Evolutionary conservation across 2,888 invertebrate genomes (phyloP).

Genomic region (Calliphora vomitoria): DNA sequence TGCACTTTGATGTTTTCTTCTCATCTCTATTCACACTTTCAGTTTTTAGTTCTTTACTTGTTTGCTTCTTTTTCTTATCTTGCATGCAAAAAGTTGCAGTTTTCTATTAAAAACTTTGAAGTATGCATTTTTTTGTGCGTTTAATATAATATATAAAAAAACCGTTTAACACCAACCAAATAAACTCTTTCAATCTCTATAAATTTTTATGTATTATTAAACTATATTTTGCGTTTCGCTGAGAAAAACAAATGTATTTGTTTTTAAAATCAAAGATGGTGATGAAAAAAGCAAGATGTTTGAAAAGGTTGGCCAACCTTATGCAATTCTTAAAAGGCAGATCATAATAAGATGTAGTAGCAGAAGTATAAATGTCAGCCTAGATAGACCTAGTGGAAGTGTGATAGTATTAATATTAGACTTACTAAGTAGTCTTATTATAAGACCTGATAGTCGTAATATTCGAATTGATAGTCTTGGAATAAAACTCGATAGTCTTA

Average conservation of each 20-base stretch:
- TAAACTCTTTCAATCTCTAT: slow-evolving; percentile 36
- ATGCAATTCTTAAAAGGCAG: no score
- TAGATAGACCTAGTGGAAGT: no score
- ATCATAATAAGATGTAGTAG: no score
- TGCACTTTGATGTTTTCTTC: slow-evolving; percentile 26
- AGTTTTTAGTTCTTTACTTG: not conserved
- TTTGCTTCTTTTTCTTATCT: not conserved
- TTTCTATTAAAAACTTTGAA: slow-evolving; percentile 49
- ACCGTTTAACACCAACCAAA: slow-evolving; percentile 28
- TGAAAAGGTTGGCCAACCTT: not conserved
- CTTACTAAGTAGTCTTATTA: no score
- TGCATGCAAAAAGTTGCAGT: slow-evolving; percentile 3
- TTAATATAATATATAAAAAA: not conserved
- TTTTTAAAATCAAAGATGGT: not conserved
- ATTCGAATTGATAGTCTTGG: no score
- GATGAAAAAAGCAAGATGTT: not conserved
- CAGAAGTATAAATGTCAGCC: no score
- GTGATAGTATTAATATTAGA: no score
- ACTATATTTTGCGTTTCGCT: not conserved
- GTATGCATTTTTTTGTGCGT: not conserved
- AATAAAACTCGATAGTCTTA: no score
- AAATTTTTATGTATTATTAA: slow-evolving; percentile 38
- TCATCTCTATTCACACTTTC: slow-evolving; percentile 15
- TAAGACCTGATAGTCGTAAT: no score
- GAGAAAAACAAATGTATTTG: not conserved